Evolutionary conservation across 2,888 invertebrate species (phyloP), one percentile per base, ranked within the genome.

Genomic region (Caenorhabditis sp.): DNA sequence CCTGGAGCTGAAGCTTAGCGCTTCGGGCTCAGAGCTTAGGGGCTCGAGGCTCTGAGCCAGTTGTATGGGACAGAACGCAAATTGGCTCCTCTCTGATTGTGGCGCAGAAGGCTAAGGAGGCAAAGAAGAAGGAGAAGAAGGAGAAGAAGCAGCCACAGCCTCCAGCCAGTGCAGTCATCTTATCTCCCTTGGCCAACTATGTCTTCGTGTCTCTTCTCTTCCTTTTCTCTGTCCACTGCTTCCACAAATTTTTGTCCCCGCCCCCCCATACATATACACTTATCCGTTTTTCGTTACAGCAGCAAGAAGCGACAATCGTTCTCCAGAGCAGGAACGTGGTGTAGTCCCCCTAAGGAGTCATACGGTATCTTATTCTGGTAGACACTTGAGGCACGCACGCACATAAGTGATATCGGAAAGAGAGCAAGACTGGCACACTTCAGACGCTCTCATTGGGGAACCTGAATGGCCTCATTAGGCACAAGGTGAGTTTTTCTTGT

Each of bases 381-480:
- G 4, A 13, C 15, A 55, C 45, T 66, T 56, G 48, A 50, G 39
- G n/a, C n/a, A n/a, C n/a, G n/a, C n/a, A n/a, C n/a, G n/a, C n/a
- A n/a, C n/a, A n/a, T n/a, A n/a, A n/a, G n/a, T n/a, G n/a, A n/a
- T 6, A 37, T 39, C 46, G 46, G 52, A 48, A 59, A 15, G 35
- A 50, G 20, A 53, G 22, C 58, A 41, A 59, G 56, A 59, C 70
- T 70, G 70, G 70, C 48, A 70, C 52, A 66, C 56, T 48, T 27
- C 27, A 27, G 39, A 39, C 37, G 53, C 22, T 52, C 70, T 70
- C 52, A 46, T 41, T 59, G 53, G 63, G 70, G 76, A 70, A 76
- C 76, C 76, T 76, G 76, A 76, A 76, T 76, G 76, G 76, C 70
- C 76, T 63, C 68, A 63, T 63, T 70, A 70, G 70, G 76, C 70